These are phyloP conservation scores for Agriopis marginaria DNA, from an alignment of 2,888 invertebrate genomes.

Conservation along the genomic window DNA sequence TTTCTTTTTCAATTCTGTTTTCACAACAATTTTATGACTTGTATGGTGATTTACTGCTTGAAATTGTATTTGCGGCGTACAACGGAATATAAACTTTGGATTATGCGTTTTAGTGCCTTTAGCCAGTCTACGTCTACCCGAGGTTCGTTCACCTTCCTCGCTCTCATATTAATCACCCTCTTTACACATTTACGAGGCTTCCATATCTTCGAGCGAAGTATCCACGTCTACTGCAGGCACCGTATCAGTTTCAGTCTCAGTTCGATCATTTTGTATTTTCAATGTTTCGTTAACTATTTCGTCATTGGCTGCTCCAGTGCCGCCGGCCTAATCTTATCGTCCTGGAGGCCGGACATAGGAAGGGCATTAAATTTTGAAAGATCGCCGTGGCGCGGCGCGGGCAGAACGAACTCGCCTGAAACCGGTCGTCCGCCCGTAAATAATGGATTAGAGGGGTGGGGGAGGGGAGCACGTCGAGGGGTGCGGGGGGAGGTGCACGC, in stretches of 20 bases:
- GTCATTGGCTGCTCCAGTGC: slow-evolving; percentile 1
- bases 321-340: slow-evolving; percentile 77
- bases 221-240: neutral
- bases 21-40: slow-evolving; percentile 63
- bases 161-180: slow-evolving; percentile 39
- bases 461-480: slow-evolving; percentile 68
- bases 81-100: slow-evolving; percentile 65
- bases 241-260: neutral
- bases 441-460: slow-evolving; percentile 84
- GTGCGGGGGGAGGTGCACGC: slow-evolving; percentile 75
- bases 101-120: slow-evolving; percentile 70
- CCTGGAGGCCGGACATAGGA: slow-evolving; percentile 85
- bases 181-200: slow-evolving; percentile 39
- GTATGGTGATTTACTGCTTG: slow-evolving; percentile 67
- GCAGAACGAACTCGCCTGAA: slow-evolving; percentile 82
- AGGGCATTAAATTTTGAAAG: slow-evolving; percentile 84
- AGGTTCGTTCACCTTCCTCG: slow-evolving; percentile 64
- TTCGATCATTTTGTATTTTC: slow-evolving; percentile 23
- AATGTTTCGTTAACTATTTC: slow-evolving; percentile 43
- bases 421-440: slow-evolving; percentile 85
- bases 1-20: slow-evolving; percentile 63
- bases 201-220: slow-evolving; percentile 13
- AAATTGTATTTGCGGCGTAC: slow-evolving; percentile 67
- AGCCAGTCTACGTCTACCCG: slow-evolving; percentile 63
- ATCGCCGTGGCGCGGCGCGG: slow-evolving; percentile 77